Conservation (phyloP, 2,797 vertebrate species). For the Adelosebastes latens region DNA sequence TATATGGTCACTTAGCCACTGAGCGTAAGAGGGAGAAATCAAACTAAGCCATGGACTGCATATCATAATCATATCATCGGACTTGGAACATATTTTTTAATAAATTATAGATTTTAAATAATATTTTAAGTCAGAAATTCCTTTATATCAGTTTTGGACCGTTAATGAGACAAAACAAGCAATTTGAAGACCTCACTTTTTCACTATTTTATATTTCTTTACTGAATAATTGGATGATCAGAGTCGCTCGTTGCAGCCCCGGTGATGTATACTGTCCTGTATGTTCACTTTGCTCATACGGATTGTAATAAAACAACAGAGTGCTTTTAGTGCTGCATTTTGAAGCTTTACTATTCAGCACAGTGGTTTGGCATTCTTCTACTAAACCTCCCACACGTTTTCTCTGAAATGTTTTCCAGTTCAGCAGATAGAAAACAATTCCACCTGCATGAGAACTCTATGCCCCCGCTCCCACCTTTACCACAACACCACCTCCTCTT, state of each 20-base stretch:
- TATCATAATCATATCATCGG: background rate
- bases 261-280: background rate
- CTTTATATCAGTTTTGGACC: background rate
- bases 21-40: background rate
- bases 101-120: background rate
- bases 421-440: constrained; percentile 76
- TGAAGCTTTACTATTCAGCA: constrained; percentile 44
- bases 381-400: constrained; percentile 65
- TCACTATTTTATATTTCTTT: background rate
- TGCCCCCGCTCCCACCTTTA: constrained; percentile 66
- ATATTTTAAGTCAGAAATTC: background rate
- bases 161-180: background rate
- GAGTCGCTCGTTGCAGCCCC: background rate
- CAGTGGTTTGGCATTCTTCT: constrained; percentile 49
- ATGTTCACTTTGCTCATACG: background rate
- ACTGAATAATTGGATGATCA: background rate
- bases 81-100: background rate
- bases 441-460: constrained; percentile 67
- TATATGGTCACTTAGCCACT: background rate
- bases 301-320: constrained; percentile 15
- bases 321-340: constrained; percentile 25
- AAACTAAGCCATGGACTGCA: background rate
- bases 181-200: background rate
- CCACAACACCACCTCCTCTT: constrained; percentile 43
- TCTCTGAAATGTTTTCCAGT: constrained; percentile 71